A percentile compares a stretch with the other conserved stretches of the same genome.
Evolutionary conservation across 2,113 vertebrate species (phyloP).

Genomic region (Aythya baeri): DNA sequence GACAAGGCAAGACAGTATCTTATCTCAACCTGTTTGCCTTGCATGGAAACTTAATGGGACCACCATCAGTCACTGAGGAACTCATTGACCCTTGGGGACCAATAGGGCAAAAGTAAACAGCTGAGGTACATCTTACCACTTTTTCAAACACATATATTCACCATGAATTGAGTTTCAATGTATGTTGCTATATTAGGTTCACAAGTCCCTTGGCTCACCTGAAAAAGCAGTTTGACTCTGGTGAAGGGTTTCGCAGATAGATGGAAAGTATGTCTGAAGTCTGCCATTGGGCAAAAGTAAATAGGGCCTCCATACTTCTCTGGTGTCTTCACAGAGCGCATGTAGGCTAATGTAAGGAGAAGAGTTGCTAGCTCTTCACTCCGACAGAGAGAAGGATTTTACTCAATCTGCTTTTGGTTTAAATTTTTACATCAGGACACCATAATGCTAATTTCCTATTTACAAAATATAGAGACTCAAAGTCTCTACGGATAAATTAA

Average conservation of each 20-base stretch:
- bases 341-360: neutral
- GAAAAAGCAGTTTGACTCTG: neutral
- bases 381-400: neutral
- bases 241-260: neutral
- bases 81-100: neutral
- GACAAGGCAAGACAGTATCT: fast-evolving
- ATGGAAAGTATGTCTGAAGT: neutral
- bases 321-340: neutral
- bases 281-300: neutral
- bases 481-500: neutral
- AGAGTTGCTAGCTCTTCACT: neutral
- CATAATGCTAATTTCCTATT: neutral
- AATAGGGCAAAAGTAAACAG: neutral
- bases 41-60: fast-evolving
- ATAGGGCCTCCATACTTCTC: fast-evolving
- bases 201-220: neutral
- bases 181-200: neutral
- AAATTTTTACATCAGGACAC: neutral
- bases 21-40: neutral
- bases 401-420: neutral
- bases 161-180: neutral
- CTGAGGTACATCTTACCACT: neutral
- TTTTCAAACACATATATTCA: neutral
- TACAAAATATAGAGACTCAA: neutral
- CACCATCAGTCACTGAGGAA: fast-evolving